These are phyloP conservation scores for Genyomyrus donnyi DNA, from an alignment of 2,113 vertebrate genomes.

Conservation along the genomic window DNA sequence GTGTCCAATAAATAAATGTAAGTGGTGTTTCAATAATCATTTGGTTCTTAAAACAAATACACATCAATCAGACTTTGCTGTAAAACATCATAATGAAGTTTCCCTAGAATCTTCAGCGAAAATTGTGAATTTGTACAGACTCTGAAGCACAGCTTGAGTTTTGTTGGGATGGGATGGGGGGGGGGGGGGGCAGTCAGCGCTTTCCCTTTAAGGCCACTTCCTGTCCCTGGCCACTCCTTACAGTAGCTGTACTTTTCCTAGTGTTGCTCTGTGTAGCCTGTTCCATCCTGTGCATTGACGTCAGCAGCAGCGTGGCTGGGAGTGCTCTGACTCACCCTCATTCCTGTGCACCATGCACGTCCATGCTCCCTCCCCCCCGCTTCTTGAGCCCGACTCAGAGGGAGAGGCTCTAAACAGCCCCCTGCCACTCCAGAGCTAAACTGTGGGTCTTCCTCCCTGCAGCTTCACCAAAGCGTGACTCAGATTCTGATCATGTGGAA, in stretches of 20 bases:
- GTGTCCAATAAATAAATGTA: not conserved
- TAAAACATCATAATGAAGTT: not conserved
- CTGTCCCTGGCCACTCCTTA: slow-evolving; percentile 38
- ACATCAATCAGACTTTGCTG: not conserved
- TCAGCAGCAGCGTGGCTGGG: slow-evolving; percentile 47
- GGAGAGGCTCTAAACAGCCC: slow-evolving; percentile 27
- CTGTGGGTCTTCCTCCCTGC: not conserved
- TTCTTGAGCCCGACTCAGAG: not conserved
- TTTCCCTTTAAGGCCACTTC: slow-evolving; percentile 46
- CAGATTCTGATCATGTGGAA: not conserved
- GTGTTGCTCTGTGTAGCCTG: slow-evolving; percentile 33
- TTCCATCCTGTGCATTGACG: slow-evolving; percentile 53
- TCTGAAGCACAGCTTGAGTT: not conserved
- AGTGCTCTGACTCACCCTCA: slow-evolving; percentile 62
- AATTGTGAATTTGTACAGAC: not conserved
- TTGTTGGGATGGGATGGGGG: not conserved
- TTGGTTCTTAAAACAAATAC: not conserved
- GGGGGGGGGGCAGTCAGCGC: not conserved
- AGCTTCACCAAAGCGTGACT: not conserved
- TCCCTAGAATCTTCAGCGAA: not conserved
- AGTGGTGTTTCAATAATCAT: not conserved
- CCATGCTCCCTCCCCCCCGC: slow-evolving; percentile 31
- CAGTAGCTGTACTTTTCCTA: slow-evolving; percentile 50
- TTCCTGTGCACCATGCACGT: slow-evolving; percentile 50
- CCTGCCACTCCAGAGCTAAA: not conserved